A percentile compares a stretch with the other conserved stretches of the same genome.
phyloP scores from a whole-genome alignment of 2,888 invertebrate genomes.

The Galerucella pusilla region DNA sequence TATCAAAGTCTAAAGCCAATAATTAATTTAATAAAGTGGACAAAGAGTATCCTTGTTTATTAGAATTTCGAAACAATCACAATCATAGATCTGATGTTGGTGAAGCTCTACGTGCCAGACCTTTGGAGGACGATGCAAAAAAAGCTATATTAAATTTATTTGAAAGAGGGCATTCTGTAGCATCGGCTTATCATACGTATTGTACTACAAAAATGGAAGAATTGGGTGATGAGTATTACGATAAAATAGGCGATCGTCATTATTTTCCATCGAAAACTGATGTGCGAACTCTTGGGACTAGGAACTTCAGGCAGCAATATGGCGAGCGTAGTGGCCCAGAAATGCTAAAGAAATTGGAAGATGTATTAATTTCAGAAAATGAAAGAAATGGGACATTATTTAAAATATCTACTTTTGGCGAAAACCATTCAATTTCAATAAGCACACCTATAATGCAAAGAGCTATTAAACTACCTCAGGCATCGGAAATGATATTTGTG shows the following conservation, averaged over 20 bases:
- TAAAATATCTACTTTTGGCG: too few species aligned
- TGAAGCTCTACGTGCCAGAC: too few species aligned
- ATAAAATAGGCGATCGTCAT: slow-evolving; percentile 12
- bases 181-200: slow-evolving; percentile 32
- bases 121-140: slow-evolving; percentile 1
- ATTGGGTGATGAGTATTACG: slow-evolving; percentile 22
- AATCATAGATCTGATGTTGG: too few species aligned
- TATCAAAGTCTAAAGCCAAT: too few species aligned
- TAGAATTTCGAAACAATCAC: too few species aligned
- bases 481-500: slow-evolving; percentile 36
- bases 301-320: slow-evolving; percentile 19
- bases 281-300: slow-evolving; percentile 19
- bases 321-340: slow-evolving; percentile 25
- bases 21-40: too few species aligned
- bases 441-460: slow-evolving; percentile 41
- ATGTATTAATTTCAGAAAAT: background rate
- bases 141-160: slow-evolving; percentile 22
- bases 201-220: slow-evolving; percentile 26
- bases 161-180: background rate
- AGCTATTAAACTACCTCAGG: slow-evolving; percentile 19
- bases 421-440: slow-evolving; percentile 13
- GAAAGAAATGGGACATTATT: too few species aligned
- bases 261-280: slow-evolving; percentile 34
- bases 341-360: slow-evolving; percentile 27
- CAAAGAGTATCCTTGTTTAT: too few species aligned